Evolutionary conservation across 2,888 invertebrate genomes (phyloP).

Genomic region (Alloplasta piceator): DNA sequence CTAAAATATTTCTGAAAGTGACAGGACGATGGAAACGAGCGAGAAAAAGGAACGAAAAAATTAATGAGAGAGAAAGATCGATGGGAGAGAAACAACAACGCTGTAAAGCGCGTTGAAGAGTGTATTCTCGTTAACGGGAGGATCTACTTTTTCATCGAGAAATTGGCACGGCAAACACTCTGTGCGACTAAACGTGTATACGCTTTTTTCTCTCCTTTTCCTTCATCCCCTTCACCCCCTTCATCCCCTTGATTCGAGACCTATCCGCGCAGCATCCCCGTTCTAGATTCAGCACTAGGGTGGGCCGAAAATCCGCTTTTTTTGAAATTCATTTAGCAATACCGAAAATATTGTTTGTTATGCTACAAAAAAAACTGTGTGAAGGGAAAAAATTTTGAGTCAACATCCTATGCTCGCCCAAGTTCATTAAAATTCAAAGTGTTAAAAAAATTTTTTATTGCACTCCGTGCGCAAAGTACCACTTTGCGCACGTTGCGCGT

Average conservation of each 20-base stretch:
- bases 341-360: too few relatives aligned
- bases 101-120: slow-evolving; percentile 48
- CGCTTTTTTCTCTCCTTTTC: slow-evolving; percentile 5
- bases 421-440: too few relatives aligned
- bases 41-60: slow-evolving; percentile 1
- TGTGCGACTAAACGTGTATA: slow-evolving; percentile 65
- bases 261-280: slow-evolving; percentile 10
- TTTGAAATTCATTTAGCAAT: too few relatives aligned
- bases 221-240: too few relatives aligned
- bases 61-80: background rate
- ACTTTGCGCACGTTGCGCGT: too few relatives aligned
- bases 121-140: slow-evolving; percentile 43
- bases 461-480: too few relatives aligned
- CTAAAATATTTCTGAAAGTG: too few relatives aligned
- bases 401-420: too few relatives aligned
- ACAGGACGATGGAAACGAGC: background rate
- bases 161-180: slow-evolving; percentile 68
- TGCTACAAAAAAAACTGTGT: too few relatives aligned
- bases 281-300: slow-evolving; percentile 34
- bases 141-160: slow-evolving; percentile 62
- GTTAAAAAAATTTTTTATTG: too few relatives aligned
- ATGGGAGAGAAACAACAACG: background rate
- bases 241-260: background rate
- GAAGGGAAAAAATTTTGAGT: too few relatives aligned
- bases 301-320: too few relatives aligned